These are phyloP conservation scores for Lophochroa leadbeateri DNA, from an alignment of 2,113 vertebrate genomes.

Conservation along the genomic window DNA sequence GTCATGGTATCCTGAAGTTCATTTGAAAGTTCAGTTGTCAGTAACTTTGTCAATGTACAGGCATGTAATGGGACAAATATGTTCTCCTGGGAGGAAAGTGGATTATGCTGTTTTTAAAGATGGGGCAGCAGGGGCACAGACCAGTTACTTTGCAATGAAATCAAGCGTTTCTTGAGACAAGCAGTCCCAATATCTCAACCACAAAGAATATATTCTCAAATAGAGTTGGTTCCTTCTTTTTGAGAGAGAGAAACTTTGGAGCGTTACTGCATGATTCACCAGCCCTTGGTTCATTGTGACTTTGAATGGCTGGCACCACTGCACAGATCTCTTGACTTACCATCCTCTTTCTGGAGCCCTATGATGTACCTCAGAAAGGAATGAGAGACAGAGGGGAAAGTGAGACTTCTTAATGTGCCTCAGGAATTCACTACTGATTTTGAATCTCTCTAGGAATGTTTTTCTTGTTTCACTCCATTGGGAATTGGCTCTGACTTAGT, in stretches of 20 bases:
- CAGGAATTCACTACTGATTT: neutral
- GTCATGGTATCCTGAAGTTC: neutral
- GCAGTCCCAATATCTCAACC: neutral
- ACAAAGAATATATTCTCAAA: neutral
- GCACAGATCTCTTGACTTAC: neutral
- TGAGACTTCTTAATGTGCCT: neutral
- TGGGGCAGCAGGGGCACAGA: neutral
- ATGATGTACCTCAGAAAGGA: neutral
- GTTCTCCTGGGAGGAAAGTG: neutral
- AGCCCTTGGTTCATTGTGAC: neutral
- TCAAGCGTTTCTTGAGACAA: neutral
- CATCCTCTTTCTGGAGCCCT: neutral
- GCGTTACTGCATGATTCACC: neutral
- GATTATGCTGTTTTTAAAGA: neutral
- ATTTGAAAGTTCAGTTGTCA: neutral
- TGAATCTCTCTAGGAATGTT: slow-evolving; percentile 38
- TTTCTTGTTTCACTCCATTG: slow-evolving; percentile 60
- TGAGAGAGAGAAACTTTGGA: neutral
- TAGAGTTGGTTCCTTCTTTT: neutral
- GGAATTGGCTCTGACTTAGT: slow-evolving; percentile 22
- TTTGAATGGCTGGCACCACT: neutral
- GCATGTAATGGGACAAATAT: neutral
- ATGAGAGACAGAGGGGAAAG: neutral
- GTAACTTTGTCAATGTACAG: neutral
- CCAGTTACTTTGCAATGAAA: neutral